Evolutionary conservation across 1,140 invertebrate species (phyloP).

Genomic region (Belonocnema kinseyi): DNA sequence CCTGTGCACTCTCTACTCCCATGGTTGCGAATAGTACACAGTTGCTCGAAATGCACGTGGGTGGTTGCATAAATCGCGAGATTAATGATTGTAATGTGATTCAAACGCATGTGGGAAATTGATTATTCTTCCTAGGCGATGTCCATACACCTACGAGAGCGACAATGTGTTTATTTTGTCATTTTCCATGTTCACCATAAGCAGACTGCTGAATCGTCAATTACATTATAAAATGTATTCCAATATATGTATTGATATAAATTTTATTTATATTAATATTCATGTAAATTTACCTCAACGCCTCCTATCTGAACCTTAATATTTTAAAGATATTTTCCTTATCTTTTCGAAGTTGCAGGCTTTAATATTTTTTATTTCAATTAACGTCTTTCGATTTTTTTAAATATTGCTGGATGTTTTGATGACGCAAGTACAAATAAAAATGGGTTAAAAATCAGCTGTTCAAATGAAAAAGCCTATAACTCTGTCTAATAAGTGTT

Average conservation of each 20-base stretch:
- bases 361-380: too few species aligned
- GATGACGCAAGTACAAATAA: too few species aligned
- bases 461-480: too few species aligned
- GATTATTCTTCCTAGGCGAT: constrained; percentile 19
- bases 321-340: too few species aligned
- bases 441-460: too few species aligned
- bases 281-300: background rate
- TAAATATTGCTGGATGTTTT: too few species aligned
- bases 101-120: constrained; percentile 28
- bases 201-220: background rate
- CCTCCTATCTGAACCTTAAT: too few species aligned
- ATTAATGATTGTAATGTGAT: constrained; percentile 39
- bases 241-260: constrained; percentile 10
- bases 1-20: constrained; percentile 30
- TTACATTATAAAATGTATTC: constrained; percentile 16
- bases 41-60: constrained; percentile 31
- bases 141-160: constrained; percentile 14
- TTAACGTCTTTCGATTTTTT: too few species aligned
- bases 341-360: too few species aligned
- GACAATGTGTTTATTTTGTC: constrained; percentile 10
- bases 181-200: background rate
- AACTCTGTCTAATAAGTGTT: too few species aligned
- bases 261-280: background rate
- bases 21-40: background rate
- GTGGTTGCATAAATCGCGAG: constrained; percentile 41